Evolutionary conservation across 2,888 invertebrate genomes (phyloP), one percentile per base, ranked within the genome.

Genomic region (Scaptomyza flava): DNA sequence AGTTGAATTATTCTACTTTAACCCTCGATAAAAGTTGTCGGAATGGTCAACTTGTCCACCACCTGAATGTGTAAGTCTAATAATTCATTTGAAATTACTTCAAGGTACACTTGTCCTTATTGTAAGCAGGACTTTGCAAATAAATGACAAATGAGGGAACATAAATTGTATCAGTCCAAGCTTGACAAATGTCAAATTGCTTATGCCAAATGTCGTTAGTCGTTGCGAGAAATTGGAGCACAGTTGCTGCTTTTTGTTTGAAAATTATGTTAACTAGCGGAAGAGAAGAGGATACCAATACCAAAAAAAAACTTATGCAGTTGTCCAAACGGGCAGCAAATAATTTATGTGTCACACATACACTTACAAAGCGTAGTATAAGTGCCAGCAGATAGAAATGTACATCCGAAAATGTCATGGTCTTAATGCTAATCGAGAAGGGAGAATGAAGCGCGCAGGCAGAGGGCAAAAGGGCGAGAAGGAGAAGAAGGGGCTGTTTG

Each of bases 131-230:
- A 17, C 17, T 78, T 78, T 73, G 81, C 73, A 75, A 78, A 59
- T 70, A 82, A 74, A 67, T 85, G 87, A 84, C 87, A 87, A 84
- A 84, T 84, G 38, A 38, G 77, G 56, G 58, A 56, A 63, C 53
- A 87, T 87, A 78, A 87, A 87, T 87, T 79, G 47, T 27, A 23
- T 27, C 50, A 7, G 65, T 36, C 58, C 53, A 65, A 53, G 59
- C 53, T 51, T 60, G 30, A 58, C 45, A 66, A 71, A 74, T 72
- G 78, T 78, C 86, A 83, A 77, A 70, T 68, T 68, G 70, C 56
- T 71, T 73, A 63, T 23, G 77, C 75, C 77, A 81, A 77, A 73
- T 78, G 80, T 69, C 63, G 54, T 38, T 41, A 51, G 73, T 60
- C 56, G 17, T 17, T 41, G 23, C 46, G 45, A 54, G 47, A 33